Base-by-base conservation (phyloP, 30 jellyfish, hydroid and myxozoan species). In the Cassiopea andromeda region DNA sequence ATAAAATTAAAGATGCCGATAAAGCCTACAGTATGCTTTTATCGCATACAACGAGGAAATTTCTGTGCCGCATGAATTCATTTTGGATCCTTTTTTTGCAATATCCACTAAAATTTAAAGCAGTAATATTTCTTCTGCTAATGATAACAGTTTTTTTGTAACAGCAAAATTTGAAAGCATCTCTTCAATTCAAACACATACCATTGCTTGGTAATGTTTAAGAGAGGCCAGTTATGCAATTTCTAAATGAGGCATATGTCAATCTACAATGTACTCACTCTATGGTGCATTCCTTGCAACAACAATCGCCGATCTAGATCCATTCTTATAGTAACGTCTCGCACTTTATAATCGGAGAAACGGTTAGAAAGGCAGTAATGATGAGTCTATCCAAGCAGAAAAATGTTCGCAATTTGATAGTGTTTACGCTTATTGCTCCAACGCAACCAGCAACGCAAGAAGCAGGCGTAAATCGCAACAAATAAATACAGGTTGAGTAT, bases 381-480 rank as follows among this genome's bases (percentile, higher is more conserved):
- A 64, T 5, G 15, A 9, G 15, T 64, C 73, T 7, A 14, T 14
- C 73, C 27, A 14, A 64, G 73, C 73, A 64, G 27, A 17, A 27
- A 64, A 14, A 5, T 64, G 73, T 64, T 64, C 19, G 15, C 6
- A 19, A 4, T 27, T 70, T 43, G 79, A 19, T 38, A n/a, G 79
- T 70, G 79, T 70, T 70, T 70, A 70, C 38, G 54, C 4, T 27
- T 50, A 66, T 66, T 15, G 75, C 27, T 66, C 45, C 75, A 18
- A 15, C 49, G 73, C 15, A 43, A 70, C 79, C 79, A 5, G 79
- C 16, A 18, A 66, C 45, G 27, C 75, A 66, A 14, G 75, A 19
- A 16, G 45, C 50, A 70, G 46, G 86, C 86, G 48, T 47, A 77
- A 77, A 77, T 60, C 48, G 86, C 86, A 77, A 77, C 86, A 77